Conservation (phyloP, 2,113 vertebrate species). For the Arvicanthis niloticus region DNA sequence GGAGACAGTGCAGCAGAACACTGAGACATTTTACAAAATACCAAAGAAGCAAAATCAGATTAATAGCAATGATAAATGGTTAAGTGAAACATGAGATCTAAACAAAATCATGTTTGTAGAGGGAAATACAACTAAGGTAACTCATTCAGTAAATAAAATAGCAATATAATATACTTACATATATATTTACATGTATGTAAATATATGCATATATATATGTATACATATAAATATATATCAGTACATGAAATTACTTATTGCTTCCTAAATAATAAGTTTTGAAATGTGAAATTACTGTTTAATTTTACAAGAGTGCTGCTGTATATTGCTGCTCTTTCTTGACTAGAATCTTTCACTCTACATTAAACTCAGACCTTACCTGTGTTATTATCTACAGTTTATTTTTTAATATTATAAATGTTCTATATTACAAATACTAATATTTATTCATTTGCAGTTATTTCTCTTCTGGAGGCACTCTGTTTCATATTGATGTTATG, state of each 20-base stretch:
- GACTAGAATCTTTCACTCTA: background rate
- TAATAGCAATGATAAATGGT: background rate
- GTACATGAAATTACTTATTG: background rate
- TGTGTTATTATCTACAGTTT: background rate
- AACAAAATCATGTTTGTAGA: background rate
- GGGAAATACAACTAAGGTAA: background rate
- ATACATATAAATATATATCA: background rate
- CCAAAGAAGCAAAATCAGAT: background rate
- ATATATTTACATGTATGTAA: no score
- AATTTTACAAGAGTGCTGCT: background rate
- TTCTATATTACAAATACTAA: background rate
- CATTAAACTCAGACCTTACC: background rate
- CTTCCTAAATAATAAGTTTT: background rate
- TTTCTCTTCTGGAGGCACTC: background rate
- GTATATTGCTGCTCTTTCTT: background rate
- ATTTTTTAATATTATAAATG: background rate
- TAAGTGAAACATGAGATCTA: background rate
- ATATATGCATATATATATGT: no score
- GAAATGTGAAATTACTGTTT: background rate
- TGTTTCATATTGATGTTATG: background rate
- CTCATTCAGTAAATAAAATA: background rate
- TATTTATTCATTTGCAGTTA: background rate
- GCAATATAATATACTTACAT: background rate
- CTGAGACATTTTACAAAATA: background rate
- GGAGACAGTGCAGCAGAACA: background rate